Base-by-base conservation (phyloP, 1,140 invertebrate species). In the Brachionus manjavacas region DNA sequence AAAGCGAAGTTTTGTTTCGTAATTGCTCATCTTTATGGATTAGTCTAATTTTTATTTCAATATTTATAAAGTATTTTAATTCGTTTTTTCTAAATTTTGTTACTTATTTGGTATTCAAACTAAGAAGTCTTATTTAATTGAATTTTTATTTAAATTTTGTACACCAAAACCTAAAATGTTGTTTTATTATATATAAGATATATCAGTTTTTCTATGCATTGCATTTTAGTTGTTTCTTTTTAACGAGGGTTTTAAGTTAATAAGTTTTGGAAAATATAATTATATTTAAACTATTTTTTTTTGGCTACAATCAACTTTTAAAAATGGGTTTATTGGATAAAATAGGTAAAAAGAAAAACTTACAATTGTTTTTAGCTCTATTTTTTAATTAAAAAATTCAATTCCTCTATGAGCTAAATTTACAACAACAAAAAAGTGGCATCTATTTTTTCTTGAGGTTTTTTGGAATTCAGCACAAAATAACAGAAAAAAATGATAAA, bases 21-120 rank as follows among this genome's bases (percentile, higher is more conserved):
- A 72, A 72, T 72, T 72, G 66, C 31, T 72, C 35, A 31, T 35
- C 39, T 39, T 9, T 41, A 41, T 39, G 68, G 68, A 72, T 72
- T 72, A 72, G 39, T 72, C 68, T 72, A 72, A 72, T 72, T 68
- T 52, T 60, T 60, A 60, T 60, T 72, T 72, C 68, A 72, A 72
- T 72, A 72, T 72, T 72, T 72, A 72, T 72, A 16, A 72, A 72
- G 68, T 72, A 72, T 72, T 72, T 72, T 72, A 72, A 72, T 72
- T 68, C 31, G 25, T 68, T 11, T 35, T n/a, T 72, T 72, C 39
- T 20, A 41, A 20, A 41, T 41, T 35, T 39, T 9, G 68, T 8
- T 16, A 41, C 16, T 68, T 68, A 68, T 68, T 68, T 39, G 66
- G 31, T 72, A 72, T 72, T 41, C 31, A 72, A 72, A 72, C n/a